Percentiles rank a stretch among this genome's conserved stretches.
Evolutionary conservation across 1,140 invertebrate genomes (phyloP).

Genomic region (Micrasema longulum): DNA sequence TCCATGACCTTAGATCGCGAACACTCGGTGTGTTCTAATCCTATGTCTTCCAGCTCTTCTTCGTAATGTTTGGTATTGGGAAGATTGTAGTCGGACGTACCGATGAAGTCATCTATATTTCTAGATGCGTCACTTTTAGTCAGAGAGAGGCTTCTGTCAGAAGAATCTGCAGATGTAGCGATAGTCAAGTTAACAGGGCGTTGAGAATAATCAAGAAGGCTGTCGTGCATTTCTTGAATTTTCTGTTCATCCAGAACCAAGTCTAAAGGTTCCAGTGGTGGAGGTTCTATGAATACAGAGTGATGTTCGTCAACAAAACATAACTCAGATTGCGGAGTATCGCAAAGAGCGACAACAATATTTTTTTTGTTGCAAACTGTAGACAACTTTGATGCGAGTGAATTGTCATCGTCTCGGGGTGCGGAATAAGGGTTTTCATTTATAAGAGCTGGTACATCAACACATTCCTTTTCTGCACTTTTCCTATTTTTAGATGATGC

Average conservation of each 20-base stretch:
- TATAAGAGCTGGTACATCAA: neutral
- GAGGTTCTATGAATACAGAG: slow-evolving; percentile 60
- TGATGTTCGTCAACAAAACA: slow-evolving; percentile 66
- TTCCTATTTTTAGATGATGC: slow-evolving; percentile 29
- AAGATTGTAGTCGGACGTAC: slow-evolving; percentile 3
- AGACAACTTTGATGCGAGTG: slow-evolving; percentile 57
- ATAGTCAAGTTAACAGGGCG: neutral
- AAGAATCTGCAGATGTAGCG: neutral
- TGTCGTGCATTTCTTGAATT: slow-evolving; percentile 63
- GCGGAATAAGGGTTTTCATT: neutral
- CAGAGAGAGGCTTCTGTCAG: slow-evolving; percentile 6
- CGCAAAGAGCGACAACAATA: slow-evolving; percentile 65
- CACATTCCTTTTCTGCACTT: slow-evolving; percentile 15
- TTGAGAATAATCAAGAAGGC: slow-evolving; percentile 24
- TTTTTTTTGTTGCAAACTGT: slow-evolving; percentile 64
- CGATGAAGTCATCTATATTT: slow-evolving; percentile 30
- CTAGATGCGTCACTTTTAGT: neutral
- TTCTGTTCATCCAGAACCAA: slow-evolving; percentile 64
- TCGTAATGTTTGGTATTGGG: slow-evolving; percentile 9
- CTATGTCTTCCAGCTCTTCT: slow-evolving; percentile 13
- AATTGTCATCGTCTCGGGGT: slow-evolving; percentile 8
- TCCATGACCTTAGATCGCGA: slow-evolving; percentile 56
- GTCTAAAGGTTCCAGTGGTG: slow-evolving; percentile 63
- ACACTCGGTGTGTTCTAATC: slow-evolving; percentile 3
- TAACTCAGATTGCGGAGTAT: slow-evolving; percentile 59